Evolutionary conservation across 2,797 vertebrate genomes (phyloP).

Genomic region (Crenichthys baileyi): DNA sequence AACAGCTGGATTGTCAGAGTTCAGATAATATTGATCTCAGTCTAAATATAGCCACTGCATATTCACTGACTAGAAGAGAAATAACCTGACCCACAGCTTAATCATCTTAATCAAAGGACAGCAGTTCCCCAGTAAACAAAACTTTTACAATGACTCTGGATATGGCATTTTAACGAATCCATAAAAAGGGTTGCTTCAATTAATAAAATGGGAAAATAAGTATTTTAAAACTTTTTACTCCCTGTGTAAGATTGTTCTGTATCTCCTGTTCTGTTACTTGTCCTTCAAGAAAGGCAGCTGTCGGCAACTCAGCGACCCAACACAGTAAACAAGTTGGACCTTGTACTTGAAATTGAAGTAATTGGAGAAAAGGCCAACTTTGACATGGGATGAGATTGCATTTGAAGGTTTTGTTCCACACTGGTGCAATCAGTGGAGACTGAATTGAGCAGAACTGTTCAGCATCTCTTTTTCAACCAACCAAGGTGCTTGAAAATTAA

Average conservation of each 20-base stretch:
- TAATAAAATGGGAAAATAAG: neutral
- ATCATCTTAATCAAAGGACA: neutral
- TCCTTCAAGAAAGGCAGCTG: slow-evolving; percentile 48
- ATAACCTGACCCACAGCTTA: neutral
- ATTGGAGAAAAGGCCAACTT: slow-evolving; percentile 12
- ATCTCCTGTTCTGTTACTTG: slow-evolving; percentile 48
- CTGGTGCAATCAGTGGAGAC: slow-evolving; percentile 16
- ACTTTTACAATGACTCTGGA: neutral
- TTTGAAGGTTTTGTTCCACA: slow-evolving; percentile 35
- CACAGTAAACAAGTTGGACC: slow-evolving; percentile 50
- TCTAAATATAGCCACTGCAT: neutral
- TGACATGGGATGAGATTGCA: slow-evolving; percentile 12
- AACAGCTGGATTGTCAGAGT: neutral
- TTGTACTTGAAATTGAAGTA: slow-evolving; percentile 50
- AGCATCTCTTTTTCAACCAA: slow-evolving; percentile 19
- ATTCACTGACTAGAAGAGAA: neutral
- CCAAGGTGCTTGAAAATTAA: neutral
- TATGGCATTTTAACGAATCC: neutral
- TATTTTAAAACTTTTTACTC: neutral
- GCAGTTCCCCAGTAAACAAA: neutral
- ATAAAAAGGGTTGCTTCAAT: neutral
- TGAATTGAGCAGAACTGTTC: slow-evolving; percentile 46
- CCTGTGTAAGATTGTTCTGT: neutral
- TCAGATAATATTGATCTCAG: neutral
- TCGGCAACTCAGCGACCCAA: slow-evolving; percentile 60